A percentile compares a stretch with the other conserved stretches of the same genome.
Conservation (phyloP, 2,888 invertebrate genomes). For the Adela reaumurella region DNA sequence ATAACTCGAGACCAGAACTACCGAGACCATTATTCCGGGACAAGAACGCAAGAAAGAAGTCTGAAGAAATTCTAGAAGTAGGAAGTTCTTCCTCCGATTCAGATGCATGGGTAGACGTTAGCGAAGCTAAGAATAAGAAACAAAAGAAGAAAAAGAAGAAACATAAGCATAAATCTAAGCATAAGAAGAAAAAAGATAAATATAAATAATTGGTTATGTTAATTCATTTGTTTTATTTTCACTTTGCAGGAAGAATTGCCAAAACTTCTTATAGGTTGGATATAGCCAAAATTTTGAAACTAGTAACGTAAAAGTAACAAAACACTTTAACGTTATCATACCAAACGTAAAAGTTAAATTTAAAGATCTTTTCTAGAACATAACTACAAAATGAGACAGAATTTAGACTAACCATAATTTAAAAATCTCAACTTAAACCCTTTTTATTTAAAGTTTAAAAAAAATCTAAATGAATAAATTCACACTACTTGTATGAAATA, state of each 20-base stretch:
- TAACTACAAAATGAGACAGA: too few species aligned
- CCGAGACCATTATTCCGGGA: not conserved
- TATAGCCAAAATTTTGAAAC: too few species aligned
- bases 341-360: too few species aligned
- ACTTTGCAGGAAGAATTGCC: not conserved
- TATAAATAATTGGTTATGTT: constrained; percentile 12
- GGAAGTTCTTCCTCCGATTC: constrained; percentile 30
- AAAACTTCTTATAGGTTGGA: too few species aligned
- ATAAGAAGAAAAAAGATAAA: constrained; percentile 40
- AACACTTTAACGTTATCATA: too few species aligned
- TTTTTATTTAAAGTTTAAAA: too few species aligned
- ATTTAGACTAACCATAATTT: too few species aligned
- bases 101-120: constrained; percentile 52
- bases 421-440: too few species aligned
- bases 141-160: constrained; percentile 41
- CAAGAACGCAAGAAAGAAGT: constrained; percentile 13
- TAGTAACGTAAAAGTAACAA: too few species aligned
- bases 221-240: constrained; percentile 1
- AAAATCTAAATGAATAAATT: too few species aligned
- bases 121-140: constrained; percentile 19
- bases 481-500: too few species aligned
- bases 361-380: too few species aligned
- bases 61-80: constrained; percentile 16
- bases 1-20: constrained; percentile 16
- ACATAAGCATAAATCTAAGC: constrained; percentile 34